Conservation (phyloP, 1,140 invertebrate species). For the Drosophila leontia region DNA sequence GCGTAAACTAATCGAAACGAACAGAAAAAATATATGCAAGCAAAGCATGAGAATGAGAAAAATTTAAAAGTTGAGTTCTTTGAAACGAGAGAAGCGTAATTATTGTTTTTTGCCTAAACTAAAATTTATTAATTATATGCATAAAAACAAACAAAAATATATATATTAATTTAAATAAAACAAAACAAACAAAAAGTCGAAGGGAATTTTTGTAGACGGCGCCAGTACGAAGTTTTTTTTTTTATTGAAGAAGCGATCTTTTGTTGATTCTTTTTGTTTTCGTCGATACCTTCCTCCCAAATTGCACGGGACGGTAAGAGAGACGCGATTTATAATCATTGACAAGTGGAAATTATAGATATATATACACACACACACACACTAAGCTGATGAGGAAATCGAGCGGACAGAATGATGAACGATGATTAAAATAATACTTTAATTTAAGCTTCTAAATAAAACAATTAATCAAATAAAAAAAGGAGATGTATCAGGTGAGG, state of each 20-base stretch:
- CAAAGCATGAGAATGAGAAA: constrained; percentile 44
- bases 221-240: constrained; percentile 30
- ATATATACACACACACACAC: constrained; percentile 48
- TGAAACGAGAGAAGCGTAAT: constrained; percentile 55
- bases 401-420: constrained; percentile 68
- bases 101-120: constrained; percentile 80
- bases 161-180: constrained; percentile 81
- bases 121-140: constrained; percentile 80
- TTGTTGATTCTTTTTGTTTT: constrained; percentile 37
- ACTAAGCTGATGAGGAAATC: constrained; percentile 71
- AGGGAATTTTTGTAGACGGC: constrained; percentile 49
- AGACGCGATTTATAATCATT: constrained; percentile 53
- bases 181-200: constrained; percentile 48
- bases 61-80: constrained; percentile 24
- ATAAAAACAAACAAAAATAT: constrained; percentile 57
- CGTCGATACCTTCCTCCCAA: constrained; percentile 38
- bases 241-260: constrained; percentile 59
- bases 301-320: constrained; percentile 31
- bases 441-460: constrained; percentile 83
- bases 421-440: constrained; percentile 81
- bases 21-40: constrained; percentile 20
- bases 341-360: constrained; percentile 61
- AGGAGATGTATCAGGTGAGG: constrained; percentile 1
- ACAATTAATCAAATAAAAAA: constrained; percentile 79
- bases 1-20: constrained; percentile 47